Evolutionary conservation across 2,797 vertebrate genomes (phyloP).

Genomic region (Cephalopachus bancanus): DNA sequence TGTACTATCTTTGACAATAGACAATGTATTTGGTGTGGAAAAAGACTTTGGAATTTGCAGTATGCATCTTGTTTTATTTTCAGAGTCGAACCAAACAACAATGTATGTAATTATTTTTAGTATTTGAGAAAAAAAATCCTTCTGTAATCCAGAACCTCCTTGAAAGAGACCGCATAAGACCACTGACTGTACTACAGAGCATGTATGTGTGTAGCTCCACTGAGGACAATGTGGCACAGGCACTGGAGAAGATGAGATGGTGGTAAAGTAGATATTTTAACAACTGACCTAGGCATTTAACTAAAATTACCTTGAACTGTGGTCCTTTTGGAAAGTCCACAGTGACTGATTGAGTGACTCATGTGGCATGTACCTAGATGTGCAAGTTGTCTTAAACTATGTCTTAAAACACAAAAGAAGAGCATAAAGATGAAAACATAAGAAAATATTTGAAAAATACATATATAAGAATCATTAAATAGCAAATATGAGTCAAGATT

Average conservation of each 20-base stretch:
- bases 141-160: neutral
- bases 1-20: neutral
- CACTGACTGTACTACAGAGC: neutral
- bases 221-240: neutral
- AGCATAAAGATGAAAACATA: neutral
- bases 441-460: neutral
- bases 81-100: neutral
- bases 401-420: neutral
- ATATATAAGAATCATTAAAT: neutral
- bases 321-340: neutral
- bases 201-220: accelerated
- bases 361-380: no score
- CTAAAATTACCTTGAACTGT: neutral
- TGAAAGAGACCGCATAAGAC: neutral
- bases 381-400: neutral
- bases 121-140: neutral
- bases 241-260: neutral
- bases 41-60: neutral
- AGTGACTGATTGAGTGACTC: neutral
- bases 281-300: neutral
- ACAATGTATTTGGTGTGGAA: neutral
- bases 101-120: neutral
- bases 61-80: neutral
- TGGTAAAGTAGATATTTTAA: neutral
- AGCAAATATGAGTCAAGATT: neutral